Conservation (phyloP, 2,797 vertebrate species). For the Galaxias olidus region DNA sequence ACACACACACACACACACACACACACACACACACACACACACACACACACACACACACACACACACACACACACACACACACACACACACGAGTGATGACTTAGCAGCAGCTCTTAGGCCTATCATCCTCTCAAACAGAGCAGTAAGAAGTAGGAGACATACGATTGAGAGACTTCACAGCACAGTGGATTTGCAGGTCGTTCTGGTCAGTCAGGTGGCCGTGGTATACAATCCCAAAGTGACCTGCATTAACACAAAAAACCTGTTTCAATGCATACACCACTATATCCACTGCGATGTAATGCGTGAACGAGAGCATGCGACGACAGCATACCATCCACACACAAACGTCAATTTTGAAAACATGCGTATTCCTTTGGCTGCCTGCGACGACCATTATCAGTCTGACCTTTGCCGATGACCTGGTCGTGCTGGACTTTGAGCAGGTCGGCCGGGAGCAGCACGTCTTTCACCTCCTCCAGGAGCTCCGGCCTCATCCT, state of each 20-base stretch:
- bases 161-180: conserved; percentile 91
- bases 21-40: background rate
- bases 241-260: conserved; percentile 69
- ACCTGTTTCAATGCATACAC: background rate
- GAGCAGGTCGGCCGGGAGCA: conserved; percentile 86
- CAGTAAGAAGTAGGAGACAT: conserved; percentile 51
- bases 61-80: conserved; percentile 7
- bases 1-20: conserved; percentile 1
- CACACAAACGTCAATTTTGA: too few species aligned
- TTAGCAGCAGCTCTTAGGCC: background rate
- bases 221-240: conserved; percentile 93
- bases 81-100: background rate
- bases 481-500: conserved; percentile 80
- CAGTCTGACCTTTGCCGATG: conserved; percentile 88
- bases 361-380: too few species aligned
- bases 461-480: conserved; percentile 92
- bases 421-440: conserved; percentile 78
- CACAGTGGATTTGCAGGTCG: conserved; percentile 82
- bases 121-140: background rate
- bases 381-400: too few species aligned
- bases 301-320: too few species aligned
- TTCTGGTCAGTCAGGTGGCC: conserved; percentile 82
- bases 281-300: too few species aligned
- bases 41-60: conserved; percentile 17
- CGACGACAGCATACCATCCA: too few species aligned